Evolutionary conservation across 2,113 vertebrate species (phyloP).

Genomic region (Sapajus apella): DNA sequence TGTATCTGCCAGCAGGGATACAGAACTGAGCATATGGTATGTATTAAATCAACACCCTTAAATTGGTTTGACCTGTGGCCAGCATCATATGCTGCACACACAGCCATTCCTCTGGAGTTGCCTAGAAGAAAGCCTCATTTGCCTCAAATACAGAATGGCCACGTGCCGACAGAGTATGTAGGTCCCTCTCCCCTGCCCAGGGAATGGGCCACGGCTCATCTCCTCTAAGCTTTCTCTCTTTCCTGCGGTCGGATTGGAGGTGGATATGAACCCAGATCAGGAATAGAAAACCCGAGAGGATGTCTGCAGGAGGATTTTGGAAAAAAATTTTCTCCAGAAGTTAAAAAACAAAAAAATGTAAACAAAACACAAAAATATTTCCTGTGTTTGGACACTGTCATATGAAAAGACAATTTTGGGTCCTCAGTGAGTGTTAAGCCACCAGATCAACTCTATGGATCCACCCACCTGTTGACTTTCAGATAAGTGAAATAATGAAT

Average conservation of each 20-base stretch:
- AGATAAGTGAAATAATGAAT: not conserved
- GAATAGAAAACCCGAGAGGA: not conserved
- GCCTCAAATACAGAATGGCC: not conserved
- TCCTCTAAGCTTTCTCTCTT: not conserved
- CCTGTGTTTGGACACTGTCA: not conserved
- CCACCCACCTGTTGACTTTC: not conserved
- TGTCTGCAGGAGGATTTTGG: not conserved
- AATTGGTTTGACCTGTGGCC: not conserved
- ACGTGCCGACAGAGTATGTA: not conserved
- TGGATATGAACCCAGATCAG: not conserved
- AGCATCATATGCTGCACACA: not conserved
- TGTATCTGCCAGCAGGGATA: not conserved
- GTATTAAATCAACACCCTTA: not conserved
- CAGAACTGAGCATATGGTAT: not conserved
- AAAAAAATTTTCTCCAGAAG: not conserved
- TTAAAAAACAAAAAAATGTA: not conserved
- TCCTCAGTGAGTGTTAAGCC: not conserved
- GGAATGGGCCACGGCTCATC: not conserved
- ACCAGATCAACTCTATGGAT: not conserved
- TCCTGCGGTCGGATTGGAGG: not conserved
- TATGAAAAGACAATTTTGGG: not conserved
- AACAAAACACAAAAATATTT: not conserved
- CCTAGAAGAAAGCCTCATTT: not conserved
- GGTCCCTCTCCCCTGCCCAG: not conserved
- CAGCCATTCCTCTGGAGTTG: not conserved